Evolutionary conservation across 2,797 vertebrate genomes (phyloP).

Genomic region (Clamator glandarius): DNA sequence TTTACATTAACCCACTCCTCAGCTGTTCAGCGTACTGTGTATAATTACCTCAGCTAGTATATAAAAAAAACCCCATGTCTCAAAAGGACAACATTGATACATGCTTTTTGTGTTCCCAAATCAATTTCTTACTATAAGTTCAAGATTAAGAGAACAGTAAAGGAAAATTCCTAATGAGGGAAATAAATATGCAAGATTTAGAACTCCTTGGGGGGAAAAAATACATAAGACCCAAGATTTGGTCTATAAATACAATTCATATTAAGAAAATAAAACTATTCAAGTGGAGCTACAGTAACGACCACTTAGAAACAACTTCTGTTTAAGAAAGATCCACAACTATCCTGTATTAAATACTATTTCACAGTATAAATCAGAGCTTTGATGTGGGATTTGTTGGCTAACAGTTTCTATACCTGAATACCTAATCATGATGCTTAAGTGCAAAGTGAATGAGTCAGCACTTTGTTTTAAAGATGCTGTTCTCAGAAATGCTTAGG

Average conservation of each 20-base stretch:
- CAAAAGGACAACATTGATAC: not conserved
- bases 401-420: not conserved
- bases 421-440: not conserved
- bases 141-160: not conserved
- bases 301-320: not conserved
- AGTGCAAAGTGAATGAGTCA: not conserved
- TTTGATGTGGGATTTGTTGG: not conserved
- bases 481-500: not conserved
- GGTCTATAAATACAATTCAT: not conserved
- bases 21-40: not conserved
- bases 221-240: not conserved
- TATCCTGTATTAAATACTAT: not conserved
- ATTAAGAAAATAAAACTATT: not conserved
- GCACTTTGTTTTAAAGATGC: not conserved
- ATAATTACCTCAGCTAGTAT: not conserved
- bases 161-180: not conserved
- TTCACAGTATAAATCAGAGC: not conserved
- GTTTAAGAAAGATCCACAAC: not conserved
- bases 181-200: not conserved
- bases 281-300: not conserved
- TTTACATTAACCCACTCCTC: not conserved
- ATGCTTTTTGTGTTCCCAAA: not conserved
- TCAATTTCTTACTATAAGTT: fast-evolving
- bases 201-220: not conserved
- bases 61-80: not conserved